Conservation (phyloP, 1,140 invertebrate species). For the Megathymus violae region DNA sequence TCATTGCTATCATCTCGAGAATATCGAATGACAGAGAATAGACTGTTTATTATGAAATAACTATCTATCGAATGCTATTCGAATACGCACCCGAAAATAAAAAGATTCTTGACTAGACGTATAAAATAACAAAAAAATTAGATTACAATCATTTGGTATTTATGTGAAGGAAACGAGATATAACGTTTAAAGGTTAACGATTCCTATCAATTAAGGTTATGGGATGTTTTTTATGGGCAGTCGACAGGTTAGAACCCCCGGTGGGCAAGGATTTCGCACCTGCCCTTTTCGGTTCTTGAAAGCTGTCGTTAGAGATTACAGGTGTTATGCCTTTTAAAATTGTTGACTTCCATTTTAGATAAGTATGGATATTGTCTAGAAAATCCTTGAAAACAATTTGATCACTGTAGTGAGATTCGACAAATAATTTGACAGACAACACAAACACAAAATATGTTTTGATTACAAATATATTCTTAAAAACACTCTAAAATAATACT, state of each 20-base stretch:
- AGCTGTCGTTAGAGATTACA: constrained; percentile 68
- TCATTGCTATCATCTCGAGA: constrained; percentile 67
- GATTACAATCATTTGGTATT: constrained; percentile 78
- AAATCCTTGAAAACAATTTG: neutral
- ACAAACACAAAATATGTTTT: too few relatives aligned
- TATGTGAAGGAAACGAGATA: constrained; percentile 74
- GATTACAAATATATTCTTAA: too few relatives aligned
- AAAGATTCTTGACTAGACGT: constrained; percentile 66
- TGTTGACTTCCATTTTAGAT: constrained; percentile 37
- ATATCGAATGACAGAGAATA: constrained; percentile 81
- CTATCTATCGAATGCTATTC: constrained; percentile 59
- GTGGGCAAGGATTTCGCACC: constrained; percentile 79
- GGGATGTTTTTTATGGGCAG: constrained; percentile 50
- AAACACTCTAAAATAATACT: too few relatives aligned
- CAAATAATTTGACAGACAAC: too few relatives aligned
- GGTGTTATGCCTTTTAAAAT: constrained; percentile 53
- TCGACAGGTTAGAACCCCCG: constrained; percentile 72
- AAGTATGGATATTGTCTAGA: neutral
- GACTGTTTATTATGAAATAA: constrained; percentile 81
- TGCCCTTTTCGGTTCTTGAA: constrained; percentile 69
- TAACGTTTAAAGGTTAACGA: constrained; percentile 79
- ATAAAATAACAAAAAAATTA: constrained; percentile 77
- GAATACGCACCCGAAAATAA: constrained; percentile 79
- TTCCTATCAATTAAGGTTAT: constrained; percentile 83
- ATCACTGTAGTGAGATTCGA: too few relatives aligned